These are phyloP conservation scores for Dendrolimus houi DNA, from an alignment of 2,888 invertebrate species.

Conservation along the genomic window DNA sequence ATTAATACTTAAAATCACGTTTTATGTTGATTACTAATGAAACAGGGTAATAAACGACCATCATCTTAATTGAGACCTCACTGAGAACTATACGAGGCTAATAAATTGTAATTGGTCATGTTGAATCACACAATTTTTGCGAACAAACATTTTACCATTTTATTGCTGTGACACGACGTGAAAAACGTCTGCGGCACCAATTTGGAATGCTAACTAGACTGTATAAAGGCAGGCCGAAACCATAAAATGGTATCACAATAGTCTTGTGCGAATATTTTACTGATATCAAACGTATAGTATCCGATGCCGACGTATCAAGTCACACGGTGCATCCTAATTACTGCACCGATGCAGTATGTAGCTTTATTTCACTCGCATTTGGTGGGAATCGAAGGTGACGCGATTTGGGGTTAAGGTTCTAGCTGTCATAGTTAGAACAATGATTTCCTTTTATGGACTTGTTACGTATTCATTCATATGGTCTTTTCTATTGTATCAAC, in stretches of 20 bases:
- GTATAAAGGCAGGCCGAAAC: constrained; percentile 67
- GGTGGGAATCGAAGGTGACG: constrained; percentile 50
- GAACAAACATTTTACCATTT: constrained; percentile 41
- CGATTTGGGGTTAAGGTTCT: constrained; percentile 31
- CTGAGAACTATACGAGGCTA: constrained; percentile 26
- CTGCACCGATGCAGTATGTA: constrained; percentile 50
- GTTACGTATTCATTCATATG: not conserved
- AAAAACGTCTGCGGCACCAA: constrained; percentile 63
- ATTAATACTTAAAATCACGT: constrained; percentile 20
- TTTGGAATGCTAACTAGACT: constrained; percentile 68
- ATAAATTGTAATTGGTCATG: constrained; percentile 39
- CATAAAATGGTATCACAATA: constrained; percentile 73
- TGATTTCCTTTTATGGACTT: constrained; percentile 16
- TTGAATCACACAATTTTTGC: constrained; percentile 45
- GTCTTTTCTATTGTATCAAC: not conserved
- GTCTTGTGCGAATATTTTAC: constrained; percentile 68
- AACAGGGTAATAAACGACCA: constrained; percentile 12
- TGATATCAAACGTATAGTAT: constrained; percentile 38
- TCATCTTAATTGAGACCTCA: constrained; percentile 37
- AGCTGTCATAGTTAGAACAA: constrained; percentile 13
- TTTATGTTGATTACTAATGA: constrained; percentile 2
- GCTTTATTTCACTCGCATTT: constrained; percentile 25
- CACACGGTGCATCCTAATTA: constrained; percentile 63
- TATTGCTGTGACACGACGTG: constrained; percentile 65
- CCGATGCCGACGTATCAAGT: constrained; percentile 51